Evolutionary conservation across 23 tunicate species (phyloP), one percentile per base, ranked within the genome.

Genomic region (Halocynthia aurantium): DNA sequence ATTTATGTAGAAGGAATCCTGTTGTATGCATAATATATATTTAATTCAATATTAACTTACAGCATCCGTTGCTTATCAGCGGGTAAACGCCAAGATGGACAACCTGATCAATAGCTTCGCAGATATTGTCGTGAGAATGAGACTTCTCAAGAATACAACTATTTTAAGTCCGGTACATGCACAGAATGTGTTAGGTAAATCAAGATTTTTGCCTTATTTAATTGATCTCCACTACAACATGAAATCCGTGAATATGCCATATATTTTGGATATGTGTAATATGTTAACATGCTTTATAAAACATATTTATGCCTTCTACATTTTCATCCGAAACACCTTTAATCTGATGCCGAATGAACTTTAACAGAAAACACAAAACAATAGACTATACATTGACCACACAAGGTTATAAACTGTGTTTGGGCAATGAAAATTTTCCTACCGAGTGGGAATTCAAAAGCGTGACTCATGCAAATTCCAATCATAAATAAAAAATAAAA

Each of bases 91-190:
- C 20, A 90, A 90, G 52, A 73, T 90, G 84, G 85, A 85, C 65
- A 53, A 76, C 31, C 54, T 85, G 11, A 84, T 90, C 62, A 55
- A 81, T 22, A 80, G 77, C 50, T 90, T 90, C 65, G 75, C 73
- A 7, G 80, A 68, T 5, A 74, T 77, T 6, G 86, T 81, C 51
- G 81, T 63, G 10, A 54, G 51, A 21, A 20, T 90, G 56, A 72
- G 86, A 49, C 52, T 13, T 6, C 77, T 69, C 10, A 70, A 60
- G 7, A 81, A 82, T 51, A 79, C 67, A 8, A 72, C 71, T 10
- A 53, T 90, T 10, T 22, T 72, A 70, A 90, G 97, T 72, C 90
- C 97, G 9, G 86, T 84, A 0, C 90, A 90, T 72, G 90, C 90
- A 22, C 58, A 54, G 22, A 53, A 50, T 54, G 21, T 74, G 12